Conservation (phyloP, 2,113 vertebrate species). For the Bubo bubo region DNA sequence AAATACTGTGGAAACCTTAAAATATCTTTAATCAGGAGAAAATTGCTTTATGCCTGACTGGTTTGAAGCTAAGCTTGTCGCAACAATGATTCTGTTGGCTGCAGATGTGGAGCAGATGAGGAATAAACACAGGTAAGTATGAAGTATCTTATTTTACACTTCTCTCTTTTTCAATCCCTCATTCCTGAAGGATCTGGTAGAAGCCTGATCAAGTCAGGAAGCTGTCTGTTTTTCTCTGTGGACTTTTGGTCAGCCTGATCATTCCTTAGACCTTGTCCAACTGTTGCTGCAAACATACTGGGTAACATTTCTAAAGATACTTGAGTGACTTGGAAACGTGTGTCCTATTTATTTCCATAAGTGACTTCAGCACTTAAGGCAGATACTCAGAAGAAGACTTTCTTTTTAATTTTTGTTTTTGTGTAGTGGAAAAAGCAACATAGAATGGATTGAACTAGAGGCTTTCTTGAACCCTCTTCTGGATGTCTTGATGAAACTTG, state of each 20-base stretch:
- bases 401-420: slow-evolving; percentile 68
- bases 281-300: neutral
- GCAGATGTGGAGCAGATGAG: slow-evolving; percentile 74
- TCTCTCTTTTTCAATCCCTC: slow-evolving; percentile 5
- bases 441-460: slow-evolving; percentile 72
- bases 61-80: slow-evolving; percentile 85
- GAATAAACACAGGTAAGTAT: slow-evolving; percentile 59
- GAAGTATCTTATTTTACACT: slow-evolving; percentile 9
- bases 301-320: slow-evolving; percentile 12
- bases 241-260: neutral
- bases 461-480: slow-evolving; percentile 85
- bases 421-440: slow-evolving; percentile 66
- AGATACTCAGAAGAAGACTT: slow-evolving; percentile 46
- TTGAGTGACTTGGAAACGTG: neutral
- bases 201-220: neutral
- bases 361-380: slow-evolving; percentile 2
- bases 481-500: slow-evolving; percentile 85
- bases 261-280: neutral
- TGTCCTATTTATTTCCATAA: neutral
- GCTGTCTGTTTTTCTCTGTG: neutral
- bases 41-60: slow-evolving; percentile 79
- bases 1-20: slow-evolving; percentile 34
- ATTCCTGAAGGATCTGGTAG: neutral
- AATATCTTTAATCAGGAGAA: slow-evolving; percentile 74
- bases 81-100: slow-evolving; percentile 84